Evolutionary conservation across 2,888 invertebrate genomes (phyloP), one percentile per base, ranked within the genome.

Genomic region (Philaethria dido): DNA sequence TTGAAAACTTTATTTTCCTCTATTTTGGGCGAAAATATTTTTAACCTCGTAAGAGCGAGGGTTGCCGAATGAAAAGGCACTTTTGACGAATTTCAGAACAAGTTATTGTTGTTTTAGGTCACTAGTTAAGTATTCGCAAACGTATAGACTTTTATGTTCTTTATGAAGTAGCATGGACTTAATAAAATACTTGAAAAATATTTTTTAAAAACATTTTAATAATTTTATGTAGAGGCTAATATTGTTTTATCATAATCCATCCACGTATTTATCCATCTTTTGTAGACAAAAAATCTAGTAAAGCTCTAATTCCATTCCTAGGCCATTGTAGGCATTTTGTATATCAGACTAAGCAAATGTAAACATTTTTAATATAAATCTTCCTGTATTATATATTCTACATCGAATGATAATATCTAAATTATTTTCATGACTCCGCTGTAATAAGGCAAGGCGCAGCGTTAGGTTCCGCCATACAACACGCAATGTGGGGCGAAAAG

Each of bases 101-200:
- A 65, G 64, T 65, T 64, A 59, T 65, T 65, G 44, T 60, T 65
- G 59, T 47, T 65, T 65, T 60, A 44, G 64, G 64, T 59, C 64
- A 59, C 29, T 50, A 59, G 42, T 54, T 33, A 59, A 59, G 59
- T 45, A 44, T 45, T 59, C 25, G 18, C 59, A 59, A 59, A 45
- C 45, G 18, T 59, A 25, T 25, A 39, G n/a, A 57, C 22, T 42
- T 20, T 20, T 39, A 16, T 42, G 16, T 6, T 44, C 16, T 44
- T 22, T 59, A 39, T 33, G 52, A 33, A 52, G 52, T 52, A 52
- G 16, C 52, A 52, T 16, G 16, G 29, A 52, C 29, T 33, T 52
- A 33, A 29, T 52, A 11, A 29, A 52, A 52, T 16, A 52, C 8
- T 29, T 16, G 25, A 9, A 50, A 25, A n/a, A 4, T 25, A 50